Evolutionary conservation across 1,140 invertebrate genomes (phyloP).

Genomic region (Penaeus japonicus): DNA sequence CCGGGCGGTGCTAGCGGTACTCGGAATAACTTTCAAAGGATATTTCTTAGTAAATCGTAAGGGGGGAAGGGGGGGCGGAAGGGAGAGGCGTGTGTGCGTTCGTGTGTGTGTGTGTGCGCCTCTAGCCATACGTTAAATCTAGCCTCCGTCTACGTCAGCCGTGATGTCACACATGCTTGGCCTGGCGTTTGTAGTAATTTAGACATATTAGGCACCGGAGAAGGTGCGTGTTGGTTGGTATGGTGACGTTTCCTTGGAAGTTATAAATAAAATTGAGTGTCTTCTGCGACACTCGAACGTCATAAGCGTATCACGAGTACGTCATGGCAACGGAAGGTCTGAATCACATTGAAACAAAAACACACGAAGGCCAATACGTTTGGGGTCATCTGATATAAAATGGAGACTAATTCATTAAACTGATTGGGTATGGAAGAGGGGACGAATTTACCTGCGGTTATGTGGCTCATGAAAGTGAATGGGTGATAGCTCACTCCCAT

Average conservation of each 20-base stretch:
- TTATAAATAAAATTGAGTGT: not conserved
- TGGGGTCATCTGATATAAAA: not conserved
- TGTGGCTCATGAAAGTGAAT: no score
- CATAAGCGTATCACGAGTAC: no score
- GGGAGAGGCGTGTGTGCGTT: slow-evolving; percentile 4
- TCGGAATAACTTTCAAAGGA: slow-evolving; percentile 51
- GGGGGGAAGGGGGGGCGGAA: slow-evolving; percentile 27
- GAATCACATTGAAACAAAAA: not conserved
- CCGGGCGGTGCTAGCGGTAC: slow-evolving; percentile 17
- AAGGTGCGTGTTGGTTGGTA: no score
- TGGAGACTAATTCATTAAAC: no score
- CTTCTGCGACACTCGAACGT: not conserved
- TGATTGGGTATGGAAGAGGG: no score
- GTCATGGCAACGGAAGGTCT: not conserved
- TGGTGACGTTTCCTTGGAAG: no score
- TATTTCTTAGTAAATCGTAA: slow-evolving; percentile 50
- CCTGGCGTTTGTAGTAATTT: no score
- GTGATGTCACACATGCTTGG: no score
- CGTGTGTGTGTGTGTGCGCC: slow-evolving; percentile 18
- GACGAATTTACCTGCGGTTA: no score
- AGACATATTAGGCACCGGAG: no score
- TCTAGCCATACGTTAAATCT: not conserved
- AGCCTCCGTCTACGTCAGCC: not conserved
- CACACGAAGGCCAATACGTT: not conserved
- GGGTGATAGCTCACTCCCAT: no score